Conservation (phyloP, 2,797 vertebrate species). For the Gobio occitaniae region DNA sequence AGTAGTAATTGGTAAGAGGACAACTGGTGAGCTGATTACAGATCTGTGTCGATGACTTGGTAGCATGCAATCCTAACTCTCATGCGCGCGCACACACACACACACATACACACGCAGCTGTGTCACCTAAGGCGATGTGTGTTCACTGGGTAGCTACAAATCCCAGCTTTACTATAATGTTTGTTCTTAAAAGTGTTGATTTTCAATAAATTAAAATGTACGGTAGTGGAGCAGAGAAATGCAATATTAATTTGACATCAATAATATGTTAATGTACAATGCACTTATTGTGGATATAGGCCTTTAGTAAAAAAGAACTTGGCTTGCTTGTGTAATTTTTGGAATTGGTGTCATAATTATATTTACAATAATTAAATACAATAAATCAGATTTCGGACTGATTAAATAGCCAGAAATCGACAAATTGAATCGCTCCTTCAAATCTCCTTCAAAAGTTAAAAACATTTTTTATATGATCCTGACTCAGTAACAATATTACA, state of each 20-base stretch:
- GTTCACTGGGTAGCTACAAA: background rate
- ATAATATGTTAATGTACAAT: background rate
- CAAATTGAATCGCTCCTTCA: too few relatives aligned
- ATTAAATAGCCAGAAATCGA: too few relatives aligned
- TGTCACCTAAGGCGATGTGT: conserved; percentile 40
- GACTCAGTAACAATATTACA: background rate
- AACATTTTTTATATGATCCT: background rate
- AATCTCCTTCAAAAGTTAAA: background rate
- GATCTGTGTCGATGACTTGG: conserved; percentile 68
- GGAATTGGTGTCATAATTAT: background rate
- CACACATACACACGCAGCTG: conserved; percentile 35
- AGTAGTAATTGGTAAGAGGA: conserved; percentile 56
- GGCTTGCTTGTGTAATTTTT: background rate
- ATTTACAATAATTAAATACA: background rate
- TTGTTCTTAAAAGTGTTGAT: background rate
- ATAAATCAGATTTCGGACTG: background rate
- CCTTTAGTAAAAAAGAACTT: background rate
- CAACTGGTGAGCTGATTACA: conserved; percentile 75
- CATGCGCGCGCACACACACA: conserved; percentile 12
- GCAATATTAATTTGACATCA: background rate
- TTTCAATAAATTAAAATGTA: background rate
- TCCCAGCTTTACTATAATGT: background rate
- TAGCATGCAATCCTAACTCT: conserved; percentile 69
- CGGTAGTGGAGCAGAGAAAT: background rate
- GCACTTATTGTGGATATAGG: background rate